Conservation (phyloP, 2,888 invertebrate genomes). For the Onthophagus sagittarius region DNA sequence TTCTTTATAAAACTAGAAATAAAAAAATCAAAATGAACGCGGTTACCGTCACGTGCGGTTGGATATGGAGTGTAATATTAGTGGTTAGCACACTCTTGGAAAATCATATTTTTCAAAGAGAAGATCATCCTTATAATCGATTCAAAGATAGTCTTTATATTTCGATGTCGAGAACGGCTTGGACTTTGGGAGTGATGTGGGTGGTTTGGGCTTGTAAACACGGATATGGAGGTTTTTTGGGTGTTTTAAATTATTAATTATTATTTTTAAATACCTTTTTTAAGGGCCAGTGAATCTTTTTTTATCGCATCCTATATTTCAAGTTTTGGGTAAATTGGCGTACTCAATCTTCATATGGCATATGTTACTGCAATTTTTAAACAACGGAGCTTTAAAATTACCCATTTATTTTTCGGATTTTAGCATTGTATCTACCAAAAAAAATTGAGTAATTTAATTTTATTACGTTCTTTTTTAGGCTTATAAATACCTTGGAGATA, state of each 20-base stretch:
- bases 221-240: constrained; percentile 47
- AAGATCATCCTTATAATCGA: constrained; percentile 40
- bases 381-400: constrained; percentile 35
- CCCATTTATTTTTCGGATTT: constrained; percentile 40
- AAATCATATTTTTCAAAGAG: constrained; percentile 37
- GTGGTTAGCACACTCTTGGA: constrained; percentile 36
- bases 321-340: constrained; percentile 40
- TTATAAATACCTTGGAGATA: constrained; percentile 38
- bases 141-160: constrained; percentile 46
- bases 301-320: constrained; percentile 36
- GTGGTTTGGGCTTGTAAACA: constrained; percentile 51
- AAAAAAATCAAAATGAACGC: constrained; percentile 33
- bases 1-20: constrained; percentile 37
- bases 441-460: neutral
- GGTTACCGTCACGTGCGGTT: constrained; percentile 31
- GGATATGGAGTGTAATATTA: constrained; percentile 32
- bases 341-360: constrained; percentile 44
- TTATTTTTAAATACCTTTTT: neutral
- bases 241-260: neutral
- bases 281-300: constrained; percentile 38
- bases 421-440: constrained; percentile 33
- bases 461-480: constrained; percentile 24
- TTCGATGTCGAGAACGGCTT: constrained; percentile 47
- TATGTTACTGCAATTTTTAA: constrained; percentile 37
- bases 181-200: constrained; percentile 52